Conservation (phyloP, 2,113 vertebrate species). For the Nanorana parkeri region DNA sequence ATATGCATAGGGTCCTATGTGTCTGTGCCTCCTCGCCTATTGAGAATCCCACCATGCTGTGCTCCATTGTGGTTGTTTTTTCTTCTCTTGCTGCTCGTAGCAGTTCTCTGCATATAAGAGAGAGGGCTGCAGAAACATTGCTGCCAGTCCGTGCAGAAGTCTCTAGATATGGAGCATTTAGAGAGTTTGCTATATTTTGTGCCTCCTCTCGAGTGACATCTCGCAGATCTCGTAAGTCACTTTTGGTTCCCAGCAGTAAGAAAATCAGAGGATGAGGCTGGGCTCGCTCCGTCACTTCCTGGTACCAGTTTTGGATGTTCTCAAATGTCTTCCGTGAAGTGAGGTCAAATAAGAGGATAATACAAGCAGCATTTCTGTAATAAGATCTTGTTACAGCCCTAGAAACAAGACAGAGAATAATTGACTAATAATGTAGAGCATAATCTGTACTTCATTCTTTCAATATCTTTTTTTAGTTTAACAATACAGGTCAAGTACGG, state of each 20-base stretch:
- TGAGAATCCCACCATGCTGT: conserved; percentile 71
- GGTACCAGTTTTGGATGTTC: conserved; percentile 76
- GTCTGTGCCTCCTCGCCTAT: background rate
- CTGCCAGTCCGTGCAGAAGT: conserved; percentile 77
- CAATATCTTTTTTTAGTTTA: too few species aligned
- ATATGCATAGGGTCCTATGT: conserved; percentile 53
- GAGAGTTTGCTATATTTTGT: conserved; percentile 70
- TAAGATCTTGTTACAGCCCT: conserved; percentile 85
- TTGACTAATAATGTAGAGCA: background rate
- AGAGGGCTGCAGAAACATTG: conserved; percentile 74
- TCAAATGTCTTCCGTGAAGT: conserved; percentile 81
- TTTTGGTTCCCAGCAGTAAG: conserved; percentile 83
- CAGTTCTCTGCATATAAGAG: conserved; percentile 70
- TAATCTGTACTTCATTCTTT: too few species aligned
- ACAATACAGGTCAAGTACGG: too few species aligned
- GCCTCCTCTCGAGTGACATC: conserved; percentile 75
- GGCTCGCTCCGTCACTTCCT: conserved; percentile 76
- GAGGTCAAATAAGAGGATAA: conserved; percentile 82
- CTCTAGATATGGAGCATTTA: conserved; percentile 77
- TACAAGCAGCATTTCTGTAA: conserved; percentile 80
- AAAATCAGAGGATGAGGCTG: conserved; percentile 75
- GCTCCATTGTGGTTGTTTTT: conserved; percentile 67
- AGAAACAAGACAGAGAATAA: background rate
- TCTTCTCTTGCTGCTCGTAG: conserved; percentile 74
- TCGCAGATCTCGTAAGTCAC: conserved; percentile 70